Evolutionary conservation across 2,113 vertebrate species (phyloP), one percentile per base, ranked within the genome.

Genomic region (Erpornis zantholeuca): DNA sequence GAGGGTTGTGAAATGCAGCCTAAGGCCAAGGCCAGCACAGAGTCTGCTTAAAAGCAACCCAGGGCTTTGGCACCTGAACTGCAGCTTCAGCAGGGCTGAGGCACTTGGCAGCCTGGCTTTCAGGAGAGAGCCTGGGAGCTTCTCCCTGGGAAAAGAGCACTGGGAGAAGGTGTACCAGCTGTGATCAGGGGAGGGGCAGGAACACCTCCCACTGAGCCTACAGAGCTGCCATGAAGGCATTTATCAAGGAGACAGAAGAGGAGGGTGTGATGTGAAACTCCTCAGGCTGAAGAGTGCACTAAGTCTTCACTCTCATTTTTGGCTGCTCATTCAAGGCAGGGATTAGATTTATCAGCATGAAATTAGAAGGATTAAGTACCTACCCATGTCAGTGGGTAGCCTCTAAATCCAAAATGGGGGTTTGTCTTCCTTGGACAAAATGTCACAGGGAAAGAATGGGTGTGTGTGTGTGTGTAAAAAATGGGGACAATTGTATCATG

Each of bases 11-110:
- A 35, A 82, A 68, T 2, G 6, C 33, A 63, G 80, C 7, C 0
- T 3, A 3, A 21, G 15, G 15, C 20, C 36, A 31, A 33, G 61
- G 53, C 49, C n/a, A 57, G n/a, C 19, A 7, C 4, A 0, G 35
- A n/a, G 6, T 1, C 11, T 3, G 38, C 42, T 54, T 9, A 42
- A 56, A 56, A 88, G n/a, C 29, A 52, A 27, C 0, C 0, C 9
- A 11, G 33, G 50, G 42, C 40, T 84, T 38, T 64, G 64, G 90
- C 59, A 77, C 54, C 77, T 64, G 25, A 60, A 17, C 25, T 78
- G 60, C 2, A 1, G 59, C 36, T 80, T 56, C 38, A 54, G 66
- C 5, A 24, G 36, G 53, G 25, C 52, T 38, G 50, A 25, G 63
- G 50, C 20, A 29, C 65, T 22, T 47, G 52, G 47, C 64, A 75